Evolutionary conservation across 1,140 invertebrate species (phyloP), one percentile per base, ranked within the genome.

Genomic region (Nymphalis io): DNA sequence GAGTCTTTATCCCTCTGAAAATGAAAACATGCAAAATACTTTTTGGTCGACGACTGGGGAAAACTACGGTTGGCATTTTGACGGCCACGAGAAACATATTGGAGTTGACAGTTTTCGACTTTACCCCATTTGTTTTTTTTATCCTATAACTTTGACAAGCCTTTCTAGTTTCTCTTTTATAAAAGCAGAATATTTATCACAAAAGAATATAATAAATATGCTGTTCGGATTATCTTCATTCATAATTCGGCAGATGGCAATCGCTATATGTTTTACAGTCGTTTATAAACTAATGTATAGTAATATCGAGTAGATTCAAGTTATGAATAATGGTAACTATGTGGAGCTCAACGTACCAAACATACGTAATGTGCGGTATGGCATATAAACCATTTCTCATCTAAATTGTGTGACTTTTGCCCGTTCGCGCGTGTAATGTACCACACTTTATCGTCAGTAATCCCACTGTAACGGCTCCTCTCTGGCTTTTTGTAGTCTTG

Each of bases 381-480:
- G 72, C 77, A 83, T 81, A 81, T 78, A 80, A 80, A 72, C 77
- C 78, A 85, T 84, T 78, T 81, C 74, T 82, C 82, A 84, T 81
- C 73, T 84, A 81, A 85, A 83, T 87, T 74, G 81, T 79, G 80
- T 76, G 82, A 84, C 81, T 83, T 84, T 76, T 73, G 76, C 71
- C 68, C 78, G 72, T 78, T 82, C 72, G 75, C 72, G 76, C 76
- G 79, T 75, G 78, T 85, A 86, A 84, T 84, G 82, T 79, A 70
- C 67, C 80, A 68, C 78, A 86, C 78, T 86, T 88, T 82, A 84
- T 81, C 80, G 83, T 80, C 78, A 76, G 80, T 85, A 84, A 85
- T 85, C 83, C 78, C 58, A 65, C 71, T 68, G 68, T 81, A 76
- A 78, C 78, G 70, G 68, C 68, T 74, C 60, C 59, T 65, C 55